Conservation (phyloP, 2,113 vertebrate species). For the Epinephelus lanceolatus region DNA sequence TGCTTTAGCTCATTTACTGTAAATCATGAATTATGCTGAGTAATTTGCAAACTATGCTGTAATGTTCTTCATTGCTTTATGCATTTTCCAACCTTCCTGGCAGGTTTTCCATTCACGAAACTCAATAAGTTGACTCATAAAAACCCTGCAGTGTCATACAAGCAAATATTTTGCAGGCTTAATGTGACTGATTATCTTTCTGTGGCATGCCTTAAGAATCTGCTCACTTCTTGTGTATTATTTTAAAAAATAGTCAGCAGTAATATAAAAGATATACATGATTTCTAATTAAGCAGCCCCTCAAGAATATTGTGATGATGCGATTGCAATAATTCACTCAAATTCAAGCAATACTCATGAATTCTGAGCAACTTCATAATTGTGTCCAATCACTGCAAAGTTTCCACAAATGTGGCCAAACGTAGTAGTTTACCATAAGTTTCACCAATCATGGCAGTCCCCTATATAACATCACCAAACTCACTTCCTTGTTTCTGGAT, state of each 20-base stretch:
- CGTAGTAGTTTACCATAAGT: too few relatives aligned
- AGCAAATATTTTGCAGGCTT: background rate
- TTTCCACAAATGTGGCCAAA: too few relatives aligned
- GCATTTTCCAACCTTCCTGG: background rate
- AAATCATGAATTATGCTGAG: background rate
- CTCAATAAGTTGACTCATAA: background rate
- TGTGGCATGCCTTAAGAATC: background rate
- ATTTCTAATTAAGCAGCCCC: background rate
- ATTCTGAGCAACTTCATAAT: too few relatives aligned
- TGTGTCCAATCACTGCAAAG: too few relatives aligned
- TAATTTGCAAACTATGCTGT: background rate
- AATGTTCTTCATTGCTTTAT: background rate
- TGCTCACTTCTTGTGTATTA: background rate
- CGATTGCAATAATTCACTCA: too few relatives aligned
- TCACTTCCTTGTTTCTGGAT: too few relatives aligned
- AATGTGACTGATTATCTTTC: background rate
- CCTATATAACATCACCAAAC: too few relatives aligned
- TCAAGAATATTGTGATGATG: too few relatives aligned
- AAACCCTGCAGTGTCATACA: background rate
- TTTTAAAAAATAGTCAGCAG: background rate
- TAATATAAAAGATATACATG: background rate
- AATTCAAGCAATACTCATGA: too few relatives aligned
- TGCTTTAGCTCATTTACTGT: conserved; percentile 8
- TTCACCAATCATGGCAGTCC: too few relatives aligned
- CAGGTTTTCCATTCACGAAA: background rate